Evolutionary conservation across 1,140 invertebrate species (phyloP), one percentile per base, ranked within the genome.

Genomic region (Amyelois transitella): DNA sequence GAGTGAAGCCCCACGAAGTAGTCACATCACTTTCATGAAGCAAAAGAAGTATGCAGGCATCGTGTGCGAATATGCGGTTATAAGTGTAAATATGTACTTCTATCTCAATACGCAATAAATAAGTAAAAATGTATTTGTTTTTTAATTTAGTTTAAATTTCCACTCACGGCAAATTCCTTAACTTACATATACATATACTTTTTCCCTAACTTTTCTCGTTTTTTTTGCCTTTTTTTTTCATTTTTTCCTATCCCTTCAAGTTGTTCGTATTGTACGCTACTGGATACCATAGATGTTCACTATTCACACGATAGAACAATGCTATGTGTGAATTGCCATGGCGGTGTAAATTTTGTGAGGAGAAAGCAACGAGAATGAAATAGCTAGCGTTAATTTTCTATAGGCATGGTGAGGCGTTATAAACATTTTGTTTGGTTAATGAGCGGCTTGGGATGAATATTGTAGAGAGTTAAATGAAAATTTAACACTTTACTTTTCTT

Each of bases 351-450:
- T 54, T 61, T 69, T 59, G 67, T 72, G 57, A 58, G 64, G 78
- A 62, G 81, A 84, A 84, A 84, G 81, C 70, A 74, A 75, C 75
- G 72, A 52, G 73, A 81, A 78, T 70, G 76, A 75, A 81, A 80
- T 75, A 69, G 72, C 60, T 66, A 68, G 64, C 50, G 63, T 72
- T 78, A 77, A 73, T 62, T 57, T 64, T 61, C 63, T 66, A 38
- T 38, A 14, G 32, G 12, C 12, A n/a, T n/a, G n/a, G 32, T 14
- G 6, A 14, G 32, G 12, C 32, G 12, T 38, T 14, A 38, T 14
- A 38, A 38, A 38, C n/a, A 14, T 4, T 28, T 28, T 4, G 7
- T 38, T 38, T n/a, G n/a, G n/a, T n/a, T n/a, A n/a, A n/a, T n/a
- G n/a, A n/a, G n/a, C n/a, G n/a, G n/a, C n/a, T n/a, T n/a, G n/a